Conservation (phyloP, 2,113 vertebrate genomes). For the Prionailurus viverrinus region DNA sequence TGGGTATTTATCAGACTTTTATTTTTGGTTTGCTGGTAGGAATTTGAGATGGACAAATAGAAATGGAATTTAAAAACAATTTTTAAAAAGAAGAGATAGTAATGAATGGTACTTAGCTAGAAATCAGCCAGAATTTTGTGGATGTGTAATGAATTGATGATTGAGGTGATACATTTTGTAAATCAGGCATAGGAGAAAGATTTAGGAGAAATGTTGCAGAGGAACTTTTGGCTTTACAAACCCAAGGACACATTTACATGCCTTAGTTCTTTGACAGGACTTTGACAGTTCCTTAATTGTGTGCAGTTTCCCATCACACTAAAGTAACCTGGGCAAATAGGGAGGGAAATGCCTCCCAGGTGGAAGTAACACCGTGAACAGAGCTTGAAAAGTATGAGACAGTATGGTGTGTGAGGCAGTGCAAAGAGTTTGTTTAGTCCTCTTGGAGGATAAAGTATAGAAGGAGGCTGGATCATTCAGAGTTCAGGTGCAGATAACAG, state of each 20-base stretch:
- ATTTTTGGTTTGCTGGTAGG: conserved; percentile 30
- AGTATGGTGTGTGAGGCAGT: not conserved
- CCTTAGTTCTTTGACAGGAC: not conserved
- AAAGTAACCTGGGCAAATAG: not conserved
- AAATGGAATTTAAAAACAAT: not conserved
- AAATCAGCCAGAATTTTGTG: not conserved
- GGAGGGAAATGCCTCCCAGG: not conserved
- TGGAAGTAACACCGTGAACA: not conserved
- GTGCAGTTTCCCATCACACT: not conserved
- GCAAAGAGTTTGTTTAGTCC: not conserved
- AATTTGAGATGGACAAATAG: conserved; percentile 39
- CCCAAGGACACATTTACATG: not conserved
- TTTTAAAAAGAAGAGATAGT: not conserved
- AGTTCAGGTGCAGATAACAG: not conserved
- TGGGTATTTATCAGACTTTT: conserved; percentile 30
- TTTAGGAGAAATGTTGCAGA: not conserved
- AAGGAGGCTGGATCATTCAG: not conserved
- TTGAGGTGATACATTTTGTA: not conserved
- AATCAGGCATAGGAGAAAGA: not conserved
- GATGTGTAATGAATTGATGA: not conserved
- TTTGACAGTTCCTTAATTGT: not conserved
- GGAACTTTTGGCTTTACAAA: not conserved
- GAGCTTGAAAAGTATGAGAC: not conserved
- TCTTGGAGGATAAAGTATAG: not conserved
- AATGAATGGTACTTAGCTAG: not conserved